These are phyloP conservation scores for Pan paniscus DNA, from an alignment of 2,113 vertebrate genomes.

Conservation along the genomic window DNA sequence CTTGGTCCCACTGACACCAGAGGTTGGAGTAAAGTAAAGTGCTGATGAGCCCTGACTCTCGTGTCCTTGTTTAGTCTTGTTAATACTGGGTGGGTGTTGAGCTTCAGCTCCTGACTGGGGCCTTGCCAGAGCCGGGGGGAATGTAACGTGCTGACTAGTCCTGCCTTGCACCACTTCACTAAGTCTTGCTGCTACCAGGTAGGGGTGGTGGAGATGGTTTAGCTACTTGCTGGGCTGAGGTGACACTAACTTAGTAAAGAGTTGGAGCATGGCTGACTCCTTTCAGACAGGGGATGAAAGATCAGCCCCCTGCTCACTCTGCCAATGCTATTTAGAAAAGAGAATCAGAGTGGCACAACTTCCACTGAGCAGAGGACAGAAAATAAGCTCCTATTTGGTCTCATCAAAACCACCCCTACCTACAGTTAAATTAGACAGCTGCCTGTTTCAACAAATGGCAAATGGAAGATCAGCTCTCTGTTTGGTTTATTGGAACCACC, in stretches of 20 bases:
- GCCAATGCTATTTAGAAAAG: too few relatives aligned
- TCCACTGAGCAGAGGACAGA: background rate
- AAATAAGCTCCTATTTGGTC: background rate
- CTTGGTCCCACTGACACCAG: background rate
- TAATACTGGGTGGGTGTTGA: too few relatives aligned
- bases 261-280: background rate
- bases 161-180: too few relatives aligned
- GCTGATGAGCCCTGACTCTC: fast-evolving
- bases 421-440: background rate
- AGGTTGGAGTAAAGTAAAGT: background rate
- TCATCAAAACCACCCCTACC: background rate
- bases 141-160: too few relatives aligned
- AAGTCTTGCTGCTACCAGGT: background rate
- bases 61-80: background rate
- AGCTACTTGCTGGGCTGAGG: background rate
- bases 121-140: background rate
- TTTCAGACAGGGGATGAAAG: too few relatives aligned
- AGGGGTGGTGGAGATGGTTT: background rate
- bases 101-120: background rate
- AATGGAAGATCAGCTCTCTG: background rate
- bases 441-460: background rate
- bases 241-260: background rate
- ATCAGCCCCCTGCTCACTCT: too few relatives aligned
- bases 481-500: background rate
- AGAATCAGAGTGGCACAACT: background rate